phyloP scores from a whole-genome alignment of 1,140 invertebrate genomes.

The Pissodes strobi region DNA sequence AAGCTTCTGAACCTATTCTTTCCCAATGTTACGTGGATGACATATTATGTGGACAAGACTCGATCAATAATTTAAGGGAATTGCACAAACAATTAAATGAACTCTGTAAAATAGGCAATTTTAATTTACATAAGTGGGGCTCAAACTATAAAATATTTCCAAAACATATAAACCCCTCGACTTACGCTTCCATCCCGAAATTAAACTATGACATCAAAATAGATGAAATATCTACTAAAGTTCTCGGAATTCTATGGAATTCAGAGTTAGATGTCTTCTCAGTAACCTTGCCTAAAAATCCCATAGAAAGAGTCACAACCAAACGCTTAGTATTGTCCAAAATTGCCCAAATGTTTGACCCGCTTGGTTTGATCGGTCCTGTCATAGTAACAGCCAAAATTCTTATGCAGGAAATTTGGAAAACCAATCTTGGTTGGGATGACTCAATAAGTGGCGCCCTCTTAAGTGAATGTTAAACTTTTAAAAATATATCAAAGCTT shows the following conservation, averaged over 20 bases:
- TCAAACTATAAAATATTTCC: too few species aligned
- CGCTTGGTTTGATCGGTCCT: constrained; percentile 43
- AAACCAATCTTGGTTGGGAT: constrained; percentile 42
- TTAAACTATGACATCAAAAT: too few species aligned
- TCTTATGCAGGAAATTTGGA: constrained; percentile 42
- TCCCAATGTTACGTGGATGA: constrained; percentile 3
- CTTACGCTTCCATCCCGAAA: too few species aligned
- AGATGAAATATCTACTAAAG: background rate
- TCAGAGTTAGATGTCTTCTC: constrained; percentile 17
- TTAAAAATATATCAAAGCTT: background rate
- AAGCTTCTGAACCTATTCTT: background rate
- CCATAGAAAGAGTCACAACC: too few species aligned
- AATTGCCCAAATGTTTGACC: too few species aligned
- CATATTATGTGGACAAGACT: background rate
- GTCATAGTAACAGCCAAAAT: constrained; percentile 40
- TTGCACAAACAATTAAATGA: too few species aligned
- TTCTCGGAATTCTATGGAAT: background rate
- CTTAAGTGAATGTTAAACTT: constrained; percentile 26
- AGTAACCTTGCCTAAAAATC: too few species aligned
- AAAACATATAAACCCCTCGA: too few species aligned
- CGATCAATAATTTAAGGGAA: too few species aligned
- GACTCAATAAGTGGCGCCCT: constrained; percentile 44
- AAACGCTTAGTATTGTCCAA: too few species aligned
- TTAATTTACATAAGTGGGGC: too few species aligned
- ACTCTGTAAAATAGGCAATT: too few species aligned